Base-by-base conservation (phyloP, 2,888 invertebrate genomes). In the Tetranychus piercei region DNA sequence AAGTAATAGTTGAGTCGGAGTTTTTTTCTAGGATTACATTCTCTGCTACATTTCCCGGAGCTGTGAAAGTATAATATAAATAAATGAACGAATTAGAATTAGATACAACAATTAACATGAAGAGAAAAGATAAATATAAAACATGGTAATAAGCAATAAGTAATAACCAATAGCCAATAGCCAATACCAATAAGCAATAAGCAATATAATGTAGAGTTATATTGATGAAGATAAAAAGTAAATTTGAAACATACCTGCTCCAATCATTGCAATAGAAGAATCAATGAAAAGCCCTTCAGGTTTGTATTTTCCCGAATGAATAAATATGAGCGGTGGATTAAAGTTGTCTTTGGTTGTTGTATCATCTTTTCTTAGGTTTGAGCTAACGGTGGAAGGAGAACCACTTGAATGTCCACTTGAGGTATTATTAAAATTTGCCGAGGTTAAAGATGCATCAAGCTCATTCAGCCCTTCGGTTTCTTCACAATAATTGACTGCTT, bases 251-350 rank as follows among this genome's bases (percentile, higher is more conserved):
- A 34, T 34, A 34, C 34, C 34, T 34, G 94, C 92, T 81, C 92
- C 97, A 80, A 97, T 92, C 78, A 97, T 87, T 78, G 93, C 89
- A 77, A 96, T 90, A 82, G 93, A 91, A 4, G 91, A 90, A 82
- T 95, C 94, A 78, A 97, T 92, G 76, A 95, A 90, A 73, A 96
- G 87, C 81, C 92, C 92, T 84, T 97, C 96, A 78, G 92, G 92
- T 79, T 90, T 88, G 83, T 96, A 96, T 74, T 90, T 88, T 44
- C 95, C 96, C 74, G 91, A 87, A 84, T 99, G 97, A 77, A 99
- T 87, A 83, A 99, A 94, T 77, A 97, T 89, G 72, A 97, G 85
- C 75, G 91, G 90, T 82, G 80, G 81, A 77, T 72, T 77, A 55
- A 55, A 55, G 15, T 55, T 55, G 22, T 72, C 74, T 34, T 74